Evolutionary conservation across 2,113 vertebrate species (phyloP), one percentile per base, ranked within the genome.

Genomic region (Halichoeres trimaculatus): DNA sequence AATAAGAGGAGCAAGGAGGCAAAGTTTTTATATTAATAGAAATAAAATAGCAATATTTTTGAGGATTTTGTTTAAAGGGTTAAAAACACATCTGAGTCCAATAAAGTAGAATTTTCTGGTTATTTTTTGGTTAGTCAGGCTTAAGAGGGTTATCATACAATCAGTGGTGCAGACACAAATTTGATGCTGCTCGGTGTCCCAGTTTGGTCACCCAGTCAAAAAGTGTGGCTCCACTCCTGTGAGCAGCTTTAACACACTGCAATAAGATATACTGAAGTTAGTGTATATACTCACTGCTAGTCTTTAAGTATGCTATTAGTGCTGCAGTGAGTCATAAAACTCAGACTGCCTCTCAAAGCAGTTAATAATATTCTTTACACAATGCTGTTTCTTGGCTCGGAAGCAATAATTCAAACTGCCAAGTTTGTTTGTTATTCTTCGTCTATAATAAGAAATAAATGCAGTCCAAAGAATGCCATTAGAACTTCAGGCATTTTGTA

Each of bases 261-360:
- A 68, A 23, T 74, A 53, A 34, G 5, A 20, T 56, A 45, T n/a
- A 1, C 40, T 35, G 55, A 10, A 26, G 50, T 65, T 59, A 13
- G 8, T 40, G 30, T 30, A 30, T 30, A 30, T 30, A 4, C 30
- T 30, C 30, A 4, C 30, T 30, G 30, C 6, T 30, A 30, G 30
- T 30, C 30, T 61, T 48, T 57, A 59, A 50, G 3, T 26, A 36
- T 58, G 10, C 45, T 36, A 22, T 52, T 36, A 13, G 19, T 35
- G 13, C 38, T 55, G 14, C 22, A 66, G 6, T 36, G 11, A 10
- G 1, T n/a, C 43, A 30, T 45, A 19, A 45, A 45, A 16, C 11
- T 61, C 43, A 45, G 6, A 17, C 12, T 55, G 12, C 10, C n/a
- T 57, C 9, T 47, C 8, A 54, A 30, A 59, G n/a, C 55, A 35